Percentiles rank a stretch among this genome's conserved stretches.
These are phyloP conservation scores for Phyto melanocephala DNA, from an alignment of 2,888 invertebrate species.

Conservation along the genomic window DNA sequence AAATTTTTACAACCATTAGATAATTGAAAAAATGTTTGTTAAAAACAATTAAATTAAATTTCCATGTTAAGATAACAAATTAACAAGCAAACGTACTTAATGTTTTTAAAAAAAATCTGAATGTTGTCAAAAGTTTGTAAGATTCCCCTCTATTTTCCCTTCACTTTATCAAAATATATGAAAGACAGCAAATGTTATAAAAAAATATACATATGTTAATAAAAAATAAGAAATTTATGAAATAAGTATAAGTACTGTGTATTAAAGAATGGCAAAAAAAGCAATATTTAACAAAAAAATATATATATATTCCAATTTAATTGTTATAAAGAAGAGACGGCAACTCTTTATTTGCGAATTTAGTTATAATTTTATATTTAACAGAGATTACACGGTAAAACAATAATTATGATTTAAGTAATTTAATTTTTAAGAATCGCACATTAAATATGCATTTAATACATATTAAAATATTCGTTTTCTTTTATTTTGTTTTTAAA, in stretches of 20 bases:
- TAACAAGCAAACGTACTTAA: not conserved
- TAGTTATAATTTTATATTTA: slow-evolving; percentile 14
- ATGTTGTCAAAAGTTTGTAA: slow-evolving; percentile 53
- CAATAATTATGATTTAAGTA: not conserved
- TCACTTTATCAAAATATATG: slow-evolving; percentile 4
- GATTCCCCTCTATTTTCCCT: slow-evolving; percentile 32
- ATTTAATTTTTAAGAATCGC: no score
- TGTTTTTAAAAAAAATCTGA: slow-evolving; percentile 52
- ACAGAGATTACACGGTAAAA: slow-evolving; percentile 18
- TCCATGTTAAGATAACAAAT: slow-evolving; percentile 16
- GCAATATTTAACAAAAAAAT: slow-evolving; percentile 56
- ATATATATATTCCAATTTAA: slow-evolving; percentile 54
- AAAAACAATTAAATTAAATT: slow-evolving; percentile 30
- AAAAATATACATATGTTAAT: slow-evolving; percentile 33
- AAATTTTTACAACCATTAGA: slow-evolving; percentile 16
- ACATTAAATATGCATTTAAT: slow-evolving; percentile 51
- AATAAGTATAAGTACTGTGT: slow-evolving; percentile 5
- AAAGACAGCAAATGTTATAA: slow-evolving; percentile 60
- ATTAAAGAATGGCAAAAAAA: slow-evolving; percentile 40
- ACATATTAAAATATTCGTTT: not conserved
- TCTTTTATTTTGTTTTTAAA: not conserved
- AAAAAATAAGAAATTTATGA: slow-evolving; percentile 10
- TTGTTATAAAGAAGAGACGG: slow-evolving; percentile 33
- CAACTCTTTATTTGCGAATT: not conserved
- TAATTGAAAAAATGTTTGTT: slow-evolving; percentile 44